These are phyloP conservation scores for Pimephales promelas DNA, from an alignment of 2,113 vertebrate species.

Conservation along the genomic window DNA sequence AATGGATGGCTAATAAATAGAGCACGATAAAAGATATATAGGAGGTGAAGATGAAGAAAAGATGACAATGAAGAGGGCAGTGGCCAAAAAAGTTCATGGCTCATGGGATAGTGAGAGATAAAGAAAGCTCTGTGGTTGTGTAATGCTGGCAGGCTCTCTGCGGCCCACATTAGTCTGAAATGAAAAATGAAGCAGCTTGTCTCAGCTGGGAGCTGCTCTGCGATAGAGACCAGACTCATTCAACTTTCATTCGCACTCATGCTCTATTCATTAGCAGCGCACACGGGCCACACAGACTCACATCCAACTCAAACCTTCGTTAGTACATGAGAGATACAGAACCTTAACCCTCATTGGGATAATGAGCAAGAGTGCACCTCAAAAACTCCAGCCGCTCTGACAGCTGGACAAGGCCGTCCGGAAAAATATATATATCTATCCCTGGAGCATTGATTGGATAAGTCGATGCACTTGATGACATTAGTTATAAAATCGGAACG, in stretches of 20 bases:
- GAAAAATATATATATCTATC: no score
- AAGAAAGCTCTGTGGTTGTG: slow-evolving; percentile 22
- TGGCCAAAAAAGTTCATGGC: slow-evolving; percentile 15
- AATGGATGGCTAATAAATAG: neutral
- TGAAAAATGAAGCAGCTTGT: slow-evolving; percentile 58
- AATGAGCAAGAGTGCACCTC: slow-evolving; percentile 26
- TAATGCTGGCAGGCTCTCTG: slow-evolving; percentile 52
- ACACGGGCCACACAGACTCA: slow-evolving; percentile 50
- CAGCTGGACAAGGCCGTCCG: neutral
- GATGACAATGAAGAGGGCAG: slow-evolving; percentile 3
- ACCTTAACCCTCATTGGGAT: slow-evolving; percentile 16
- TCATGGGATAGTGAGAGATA: neutral
- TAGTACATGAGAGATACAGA: slow-evolving; percentile 29
- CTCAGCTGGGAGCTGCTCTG: slow-evolving; percentile 62
- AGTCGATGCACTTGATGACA: neutral
- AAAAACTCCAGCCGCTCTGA: neutral
- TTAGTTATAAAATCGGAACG: neutral
- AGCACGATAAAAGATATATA: neutral
- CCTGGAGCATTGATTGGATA: neutral
- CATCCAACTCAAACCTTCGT: slow-evolving; percentile 35
- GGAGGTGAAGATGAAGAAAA: slow-evolving; percentile 16
- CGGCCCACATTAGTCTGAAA: slow-evolving; percentile 56
- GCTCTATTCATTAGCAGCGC: slow-evolving; percentile 69
- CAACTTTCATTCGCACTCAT: slow-evolving; percentile 70
- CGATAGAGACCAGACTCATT: slow-evolving; percentile 64